A percentile compares a stretch with the other conserved stretches of the same genome.
phyloP scores from a whole-genome alignment of 2,797 vertebrate species.

The Poecilia velifera region DNA sequence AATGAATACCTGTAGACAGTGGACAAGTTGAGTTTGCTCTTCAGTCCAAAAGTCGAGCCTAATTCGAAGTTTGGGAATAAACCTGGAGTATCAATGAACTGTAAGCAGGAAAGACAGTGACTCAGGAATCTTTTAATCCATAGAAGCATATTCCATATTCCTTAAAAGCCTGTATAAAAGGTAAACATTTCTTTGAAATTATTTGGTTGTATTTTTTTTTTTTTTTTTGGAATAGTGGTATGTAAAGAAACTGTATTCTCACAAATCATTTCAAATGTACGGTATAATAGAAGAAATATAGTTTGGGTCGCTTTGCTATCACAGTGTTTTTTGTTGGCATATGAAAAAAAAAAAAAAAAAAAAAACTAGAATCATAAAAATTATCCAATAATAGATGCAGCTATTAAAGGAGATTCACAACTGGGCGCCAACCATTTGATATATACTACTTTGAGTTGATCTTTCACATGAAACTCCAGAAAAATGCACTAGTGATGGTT shows the following conservation, averaged over 20 bases:
- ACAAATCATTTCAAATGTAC: background rate
- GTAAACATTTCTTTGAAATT: background rate
- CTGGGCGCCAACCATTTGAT: background rate
- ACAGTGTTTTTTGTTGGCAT: background rate
- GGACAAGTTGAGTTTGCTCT: conserved; percentile 65
- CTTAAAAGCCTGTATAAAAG: background rate
- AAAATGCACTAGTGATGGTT: background rate
- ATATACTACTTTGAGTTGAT: background rate
- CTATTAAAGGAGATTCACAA: background rate
- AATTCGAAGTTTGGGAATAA: conserved; percentile 68
- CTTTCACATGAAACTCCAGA: background rate
- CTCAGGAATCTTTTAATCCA: background rate
- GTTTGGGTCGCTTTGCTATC: background rate
- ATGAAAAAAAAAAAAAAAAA: background rate
- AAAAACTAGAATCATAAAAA: background rate
- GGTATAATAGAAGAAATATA: background rate
- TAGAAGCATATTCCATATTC: background rate
- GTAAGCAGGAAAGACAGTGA: conserved; percentile 32
- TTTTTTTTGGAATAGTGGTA: background rate
- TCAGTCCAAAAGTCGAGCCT: conserved; percentile 58
- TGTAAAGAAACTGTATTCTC: background rate
- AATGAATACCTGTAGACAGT: conserved; percentile 82
- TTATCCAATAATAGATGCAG: background rate
- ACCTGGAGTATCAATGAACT: conserved; percentile 82
- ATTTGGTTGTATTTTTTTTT: background rate